These are phyloP conservation scores for Meloidogyne hapla DNA, from an alignment of 1,140 invertebrate genomes.

Conservation along the genomic window DNA sequence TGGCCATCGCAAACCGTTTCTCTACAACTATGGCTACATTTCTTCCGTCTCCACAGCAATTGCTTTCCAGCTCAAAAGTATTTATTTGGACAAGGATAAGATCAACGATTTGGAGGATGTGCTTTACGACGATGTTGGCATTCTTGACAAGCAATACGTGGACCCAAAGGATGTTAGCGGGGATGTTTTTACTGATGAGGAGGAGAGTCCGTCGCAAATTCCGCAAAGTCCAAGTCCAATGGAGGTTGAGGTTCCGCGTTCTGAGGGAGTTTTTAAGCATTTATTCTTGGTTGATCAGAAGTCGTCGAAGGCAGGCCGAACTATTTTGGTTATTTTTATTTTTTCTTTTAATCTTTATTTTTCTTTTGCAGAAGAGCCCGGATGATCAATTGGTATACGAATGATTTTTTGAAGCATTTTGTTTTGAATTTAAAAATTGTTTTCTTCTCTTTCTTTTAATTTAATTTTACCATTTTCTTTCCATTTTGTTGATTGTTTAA, in stretches of 20 bases:
- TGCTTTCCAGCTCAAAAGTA: slow-evolving; percentile 17
- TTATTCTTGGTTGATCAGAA: background rate
- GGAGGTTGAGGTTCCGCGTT: slow-evolving; percentile 2
- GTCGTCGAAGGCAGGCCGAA: background rate
- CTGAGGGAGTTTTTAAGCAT: background rate
- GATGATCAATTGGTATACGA: background rate
- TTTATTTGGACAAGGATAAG: background rate
- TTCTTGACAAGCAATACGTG: background rate
- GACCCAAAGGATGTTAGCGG: slow-evolving; percentile 13
- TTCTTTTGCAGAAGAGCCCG: slow-evolving; percentile 17
- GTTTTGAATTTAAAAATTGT: background rate
- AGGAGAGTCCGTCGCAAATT: background rate
- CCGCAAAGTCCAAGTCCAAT: slow-evolving; percentile 6
- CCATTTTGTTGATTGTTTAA: too few species aligned
- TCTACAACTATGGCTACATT: slow-evolving; percentile 27
- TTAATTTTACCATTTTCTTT: too few species aligned
- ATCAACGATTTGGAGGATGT: slow-evolving; percentile 22
- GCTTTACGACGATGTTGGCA: background rate
- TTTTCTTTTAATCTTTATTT: background rate
- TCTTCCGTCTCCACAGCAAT: slow-evolving; percentile 12
- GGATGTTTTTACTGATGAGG: background rate
- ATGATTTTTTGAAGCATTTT: background rate
- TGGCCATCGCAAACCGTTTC: background rate
- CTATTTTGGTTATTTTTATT: background rate
- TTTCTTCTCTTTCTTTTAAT: too few species aligned